These are phyloP conservation scores for Tupaia tana DNA, from an alignment of 2,113 vertebrate genomes.

Conservation along the genomic window DNA sequence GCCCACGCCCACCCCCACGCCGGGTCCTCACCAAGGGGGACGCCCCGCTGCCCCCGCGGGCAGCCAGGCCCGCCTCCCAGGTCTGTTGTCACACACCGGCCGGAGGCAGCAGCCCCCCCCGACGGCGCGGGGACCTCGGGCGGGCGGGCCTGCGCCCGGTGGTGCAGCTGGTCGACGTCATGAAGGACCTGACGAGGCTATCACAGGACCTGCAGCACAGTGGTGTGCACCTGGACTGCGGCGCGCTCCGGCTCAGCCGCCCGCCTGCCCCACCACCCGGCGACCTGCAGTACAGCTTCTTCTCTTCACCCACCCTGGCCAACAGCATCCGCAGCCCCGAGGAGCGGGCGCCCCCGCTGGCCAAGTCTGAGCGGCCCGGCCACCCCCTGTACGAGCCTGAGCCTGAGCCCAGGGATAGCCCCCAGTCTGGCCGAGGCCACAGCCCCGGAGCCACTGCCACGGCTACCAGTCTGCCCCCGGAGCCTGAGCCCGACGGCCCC, in stretches of 20 bases:
- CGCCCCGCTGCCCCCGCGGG: constrained; percentile 81
- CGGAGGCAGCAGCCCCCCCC: constrained; percentile 83
- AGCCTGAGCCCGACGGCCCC: constrained; percentile 82
- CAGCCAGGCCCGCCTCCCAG: constrained; percentile 81
- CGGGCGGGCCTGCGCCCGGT: constrained; percentile 89
- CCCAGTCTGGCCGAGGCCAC: constrained; percentile 88
- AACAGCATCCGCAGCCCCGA: constrained; percentile 94
- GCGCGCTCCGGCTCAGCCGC: constrained; percentile 87
- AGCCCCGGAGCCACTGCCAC: constrained; percentile 80
- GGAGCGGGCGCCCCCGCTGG: constrained; percentile 85
- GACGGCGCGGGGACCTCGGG: constrained; percentile 88
- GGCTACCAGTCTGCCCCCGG: constrained; percentile 76
- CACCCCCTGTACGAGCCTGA: constrained; percentile 79
- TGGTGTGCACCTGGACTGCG: constrained; percentile 92
- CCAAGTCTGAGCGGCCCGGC: constrained; percentile 82
- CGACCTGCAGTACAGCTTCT: constrained; percentile 92
- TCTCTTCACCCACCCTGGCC: constrained; percentile 92
- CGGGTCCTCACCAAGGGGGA: constrained; percentile 85
- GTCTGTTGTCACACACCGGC: constrained; percentile 85
- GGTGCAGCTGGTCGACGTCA: constrained; percentile 90
- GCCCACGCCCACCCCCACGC: constrained; percentile 87
- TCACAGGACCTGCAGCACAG: constrained; percentile 94
- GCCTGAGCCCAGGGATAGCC: constrained; percentile 76
- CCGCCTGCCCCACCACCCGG: constrained; percentile 80
- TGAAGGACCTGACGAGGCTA: constrained; percentile 94